Evolutionary conservation across 2,113 vertebrate genomes (phyloP).

Genomic region (Hiodon tergisus): DNA sequence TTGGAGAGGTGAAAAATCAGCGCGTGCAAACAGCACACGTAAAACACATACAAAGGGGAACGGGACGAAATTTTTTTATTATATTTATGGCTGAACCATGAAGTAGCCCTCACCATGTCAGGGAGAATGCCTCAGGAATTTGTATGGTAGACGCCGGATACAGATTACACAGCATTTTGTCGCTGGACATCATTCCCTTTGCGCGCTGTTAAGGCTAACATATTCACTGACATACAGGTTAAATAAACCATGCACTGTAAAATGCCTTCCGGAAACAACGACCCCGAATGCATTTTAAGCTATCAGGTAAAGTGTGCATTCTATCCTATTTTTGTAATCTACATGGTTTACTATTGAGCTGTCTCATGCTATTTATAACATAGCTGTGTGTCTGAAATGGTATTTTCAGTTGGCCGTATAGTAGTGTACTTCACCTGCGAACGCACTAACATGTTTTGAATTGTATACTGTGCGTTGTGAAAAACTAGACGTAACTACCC

Average conservation of each 20-base stretch:
- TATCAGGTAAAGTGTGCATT: slow-evolving; percentile 69
- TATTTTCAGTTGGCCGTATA: background rate
- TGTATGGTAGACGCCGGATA: background rate
- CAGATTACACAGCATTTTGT: background rate
- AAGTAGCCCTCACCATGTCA: background rate
- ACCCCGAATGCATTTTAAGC: slow-evolving; percentile 71
- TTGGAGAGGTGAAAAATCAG: slow-evolving; percentile 29
- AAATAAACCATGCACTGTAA: slow-evolving; percentile 27
- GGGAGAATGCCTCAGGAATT: background rate
- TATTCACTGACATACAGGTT: slow-evolving; percentile 28
- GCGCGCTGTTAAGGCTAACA: slow-evolving; percentile 35
- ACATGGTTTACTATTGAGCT: background rate
- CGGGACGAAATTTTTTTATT: background rate
- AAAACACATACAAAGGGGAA: background rate
- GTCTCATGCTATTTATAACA: background rate
- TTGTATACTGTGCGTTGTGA: background rate
- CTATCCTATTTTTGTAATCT: slow-evolving; percentile 4
- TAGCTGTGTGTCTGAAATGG: background rate
- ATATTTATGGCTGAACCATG: background rate
- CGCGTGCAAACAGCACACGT: slow-evolving; percentile 19
- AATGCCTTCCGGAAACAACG: slow-evolving; percentile 66
- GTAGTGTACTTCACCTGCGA: too few relatives aligned
- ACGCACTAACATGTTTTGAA: background rate
- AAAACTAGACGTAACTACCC: background rate
- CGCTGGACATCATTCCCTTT: background rate